phyloP scores from a whole-genome alignment of 2,113 vertebrate species.

The Rafetus swinhoei region DNA sequence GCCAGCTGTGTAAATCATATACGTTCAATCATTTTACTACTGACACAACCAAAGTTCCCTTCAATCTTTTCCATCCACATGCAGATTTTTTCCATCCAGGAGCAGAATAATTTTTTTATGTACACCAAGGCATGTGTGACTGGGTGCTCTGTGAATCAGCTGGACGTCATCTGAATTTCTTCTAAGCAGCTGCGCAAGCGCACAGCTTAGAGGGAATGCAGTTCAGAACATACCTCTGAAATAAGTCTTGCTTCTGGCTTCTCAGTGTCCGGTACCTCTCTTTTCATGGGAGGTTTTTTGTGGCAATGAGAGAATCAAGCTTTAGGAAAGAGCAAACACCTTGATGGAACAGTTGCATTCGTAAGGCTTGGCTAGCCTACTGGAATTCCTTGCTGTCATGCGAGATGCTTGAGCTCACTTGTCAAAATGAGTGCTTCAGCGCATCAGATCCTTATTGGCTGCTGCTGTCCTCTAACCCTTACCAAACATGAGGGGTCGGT shows the following conservation, averaged over 20 bases:
- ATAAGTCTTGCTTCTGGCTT: constrained; percentile 41
- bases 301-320: background rate
- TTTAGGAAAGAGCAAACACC: background rate
- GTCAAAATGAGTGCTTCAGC: background rate
- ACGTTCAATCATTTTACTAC: background rate
- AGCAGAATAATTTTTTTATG: too few relatives aligned
- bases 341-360: background rate
- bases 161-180: too few relatives aligned
- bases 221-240: constrained; percentile 54
- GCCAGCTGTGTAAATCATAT: background rate
- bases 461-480: background rate
- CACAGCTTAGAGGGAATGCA: constrained; percentile 52
- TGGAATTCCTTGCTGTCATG: background rate
- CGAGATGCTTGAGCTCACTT: background rate
- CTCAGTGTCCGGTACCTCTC: background rate
- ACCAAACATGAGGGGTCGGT: background rate
- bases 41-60: background rate
- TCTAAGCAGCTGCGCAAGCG: background rate
- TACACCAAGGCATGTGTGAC: too few relatives aligned
- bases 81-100: too few relatives aligned
- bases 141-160: too few relatives aligned
- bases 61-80: too few relatives aligned
- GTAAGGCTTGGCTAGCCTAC: background rate
- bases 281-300: constrained; percentile 30
- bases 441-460: background rate